Evolutionary conservation across 2,797 vertebrate genomes (phyloP).

Genomic region (Sebastes flavidus): DNA sequence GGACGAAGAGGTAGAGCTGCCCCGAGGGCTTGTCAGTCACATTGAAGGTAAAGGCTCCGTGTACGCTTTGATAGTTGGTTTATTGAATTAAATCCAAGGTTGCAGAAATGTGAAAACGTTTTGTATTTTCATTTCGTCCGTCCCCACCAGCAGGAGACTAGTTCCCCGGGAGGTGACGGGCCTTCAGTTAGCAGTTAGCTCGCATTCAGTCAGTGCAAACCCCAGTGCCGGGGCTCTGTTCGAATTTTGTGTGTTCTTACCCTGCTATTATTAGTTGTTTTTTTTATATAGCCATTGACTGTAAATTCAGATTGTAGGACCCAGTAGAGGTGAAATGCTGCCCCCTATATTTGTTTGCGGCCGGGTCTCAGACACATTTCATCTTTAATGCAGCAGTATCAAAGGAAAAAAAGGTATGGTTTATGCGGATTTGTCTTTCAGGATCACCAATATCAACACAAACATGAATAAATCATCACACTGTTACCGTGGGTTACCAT

Average conservation of each 20-base stretch:
- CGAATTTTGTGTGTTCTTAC: not conserved
- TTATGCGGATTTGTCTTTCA: not conserved
- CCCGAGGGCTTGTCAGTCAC: too few relatives aligned
- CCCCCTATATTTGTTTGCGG: not conserved
- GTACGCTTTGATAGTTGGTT: too few relatives aligned
- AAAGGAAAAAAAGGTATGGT: not conserved
- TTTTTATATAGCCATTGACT: not conserved
- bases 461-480: not conserved
- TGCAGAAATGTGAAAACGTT: too few relatives aligned
- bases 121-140: too few relatives aligned
- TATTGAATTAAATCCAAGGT: too few relatives aligned
- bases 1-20: too few relatives aligned
- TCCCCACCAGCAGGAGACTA: too few relatives aligned
- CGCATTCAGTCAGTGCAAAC: too few relatives aligned
- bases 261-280: not conserved
- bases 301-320: not conserved
- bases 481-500: conserved; percentile 9
- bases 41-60: too few relatives aligned
- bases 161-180: fast-evolving
- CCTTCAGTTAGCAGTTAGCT: too few relatives aligned
- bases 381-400: not conserved
- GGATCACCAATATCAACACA: not conserved
- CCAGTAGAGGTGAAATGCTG: not conserved
- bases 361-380: not conserved
- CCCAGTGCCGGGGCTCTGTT: too few relatives aligned